These are phyloP conservation scores for Odocoileus hemionus DNA, from an alignment of 2,113 vertebrate genomes.

Conservation along the genomic window DNA sequence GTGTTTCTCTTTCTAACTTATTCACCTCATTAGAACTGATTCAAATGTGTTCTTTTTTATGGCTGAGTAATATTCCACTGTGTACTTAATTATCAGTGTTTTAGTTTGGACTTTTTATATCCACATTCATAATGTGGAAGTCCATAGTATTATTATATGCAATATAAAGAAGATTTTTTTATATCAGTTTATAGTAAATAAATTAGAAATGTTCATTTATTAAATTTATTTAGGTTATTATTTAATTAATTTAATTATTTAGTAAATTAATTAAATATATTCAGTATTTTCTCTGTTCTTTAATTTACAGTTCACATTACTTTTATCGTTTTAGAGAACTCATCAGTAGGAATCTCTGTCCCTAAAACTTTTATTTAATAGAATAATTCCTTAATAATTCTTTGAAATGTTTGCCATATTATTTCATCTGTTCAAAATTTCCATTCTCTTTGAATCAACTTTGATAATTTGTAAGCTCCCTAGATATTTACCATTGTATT, in stretches of 20 bases:
- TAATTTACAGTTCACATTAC: background rate
- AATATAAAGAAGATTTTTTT: conserved; percentile 5
- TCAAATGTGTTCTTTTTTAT: background rate
- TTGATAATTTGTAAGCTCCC: background rate
- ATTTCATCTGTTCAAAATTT: background rate
- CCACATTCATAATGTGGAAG: background rate
- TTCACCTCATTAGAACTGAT: background rate
- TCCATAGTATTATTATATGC: background rate
- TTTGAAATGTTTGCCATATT: background rate
- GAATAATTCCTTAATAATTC: background rate
- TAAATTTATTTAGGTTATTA: background rate
- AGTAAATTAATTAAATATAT: background rate
- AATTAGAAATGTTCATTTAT: background rate
- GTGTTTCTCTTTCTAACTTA: background rate
- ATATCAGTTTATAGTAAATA: background rate
- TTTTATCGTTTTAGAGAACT: background rate
- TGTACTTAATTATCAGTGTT: background rate
- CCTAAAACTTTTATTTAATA: background rate
- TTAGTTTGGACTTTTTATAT: conserved; percentile 23
- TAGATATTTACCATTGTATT: background rate
- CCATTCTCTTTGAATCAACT: background rate
- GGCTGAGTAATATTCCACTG: background rate
- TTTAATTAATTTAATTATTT: background rate
- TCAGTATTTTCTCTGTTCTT: background rate
- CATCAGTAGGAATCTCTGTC: background rate